phyloP scores from a whole-genome alignment of 2,797 vertebrate genomes.

The Apodemus agrarius region DNA sequence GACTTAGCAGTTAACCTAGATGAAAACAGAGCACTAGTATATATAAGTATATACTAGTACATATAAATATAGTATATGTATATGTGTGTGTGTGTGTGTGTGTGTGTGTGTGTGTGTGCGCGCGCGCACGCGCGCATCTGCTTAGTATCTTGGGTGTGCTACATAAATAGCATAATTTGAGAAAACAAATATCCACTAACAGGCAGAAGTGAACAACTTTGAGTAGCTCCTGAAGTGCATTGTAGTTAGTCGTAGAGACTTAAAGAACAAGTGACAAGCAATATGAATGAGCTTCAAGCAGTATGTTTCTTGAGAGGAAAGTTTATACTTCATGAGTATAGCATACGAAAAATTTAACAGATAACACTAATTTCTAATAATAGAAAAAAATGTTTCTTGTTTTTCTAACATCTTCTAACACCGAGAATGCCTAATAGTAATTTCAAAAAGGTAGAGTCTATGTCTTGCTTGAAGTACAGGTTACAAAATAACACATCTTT shows the following conservation, averaged over 20 bases:
- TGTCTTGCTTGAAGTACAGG: neutral
- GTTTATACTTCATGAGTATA: neutral
- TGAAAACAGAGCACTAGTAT: neutral
- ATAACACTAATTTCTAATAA: neutral
- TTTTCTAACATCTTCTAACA: too few relatives aligned
- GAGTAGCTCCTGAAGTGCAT: neutral
- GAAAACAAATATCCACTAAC: neutral
- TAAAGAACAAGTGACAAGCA: neutral
- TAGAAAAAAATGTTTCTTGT: constrained; percentile 1
- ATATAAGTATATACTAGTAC: neutral
- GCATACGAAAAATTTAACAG: neutral
- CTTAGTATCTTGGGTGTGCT: neutral
- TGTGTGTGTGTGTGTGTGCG: too few relatives aligned
- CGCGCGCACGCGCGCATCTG: neutral
- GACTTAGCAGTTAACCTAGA: neutral
- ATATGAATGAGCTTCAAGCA: neutral
- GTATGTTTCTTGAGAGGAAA: neutral
- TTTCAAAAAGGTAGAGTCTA: neutral
- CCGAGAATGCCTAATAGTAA: neutral
- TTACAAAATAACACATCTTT: neutral
- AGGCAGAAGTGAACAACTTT: neutral
- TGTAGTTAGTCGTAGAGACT: neutral
- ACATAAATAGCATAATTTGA: neutral
- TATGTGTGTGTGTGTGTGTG: too few relatives aligned
- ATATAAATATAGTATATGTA: too few relatives aligned